Evolutionary conservation across 2,797 vertebrate genomes (phyloP), one percentile per base, ranked within the genome.

Genomic region (Zenarchopterus dispar): DNA sequence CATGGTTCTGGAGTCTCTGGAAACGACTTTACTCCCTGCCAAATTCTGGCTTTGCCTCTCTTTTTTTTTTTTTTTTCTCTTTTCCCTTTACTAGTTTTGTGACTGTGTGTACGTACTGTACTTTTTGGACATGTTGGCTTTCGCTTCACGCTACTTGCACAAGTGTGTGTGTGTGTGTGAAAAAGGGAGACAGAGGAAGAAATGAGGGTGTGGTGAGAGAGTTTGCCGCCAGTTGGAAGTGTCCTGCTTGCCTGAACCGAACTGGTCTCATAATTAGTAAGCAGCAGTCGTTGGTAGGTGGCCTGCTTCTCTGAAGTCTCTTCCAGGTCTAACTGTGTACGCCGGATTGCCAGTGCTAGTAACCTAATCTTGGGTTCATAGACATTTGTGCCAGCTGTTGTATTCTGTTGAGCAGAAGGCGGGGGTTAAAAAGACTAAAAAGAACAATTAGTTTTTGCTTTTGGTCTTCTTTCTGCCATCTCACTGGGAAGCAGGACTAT

Each of bases 201-300:
- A 77, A 85, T 85, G 77, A 86, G 90, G 91, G 91, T 88, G 91
- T 90, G 91, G 90, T 86, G 50, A 86, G 76, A 61, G 77, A 72
- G 60, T 80, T 83, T 58, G 70, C 75, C 88, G 84, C 85, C 86
- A 88, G 75, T 89, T 88, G 81, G 84, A 88, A 83, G 69, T 84
- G 73, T 85, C 81, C 73, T 81, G 70, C 75, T 84, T 81, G 63
- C 67, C 71, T 82, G 44, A 78, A 79, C 85, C 81, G 66, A 82
- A 67, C 79, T 75, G 72, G 71, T 81, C 70, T 76, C 77, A 58
- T 70, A 78, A 67, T 74, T 71, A 71, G 58, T 71, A 60, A 79
- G 70, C 62, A 71, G 65, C 60, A 82, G 72, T 77, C 49, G 33
- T 78, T 80, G 70, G 58, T 62, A 69, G 45, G 78, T 69, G 70